A percentile compares a stretch with the other conserved stretches of the same genome.
Evolutionary conservation across 2,113 vertebrate species (phyloP).

Genomic region (Macrotus californicus): DNA sequence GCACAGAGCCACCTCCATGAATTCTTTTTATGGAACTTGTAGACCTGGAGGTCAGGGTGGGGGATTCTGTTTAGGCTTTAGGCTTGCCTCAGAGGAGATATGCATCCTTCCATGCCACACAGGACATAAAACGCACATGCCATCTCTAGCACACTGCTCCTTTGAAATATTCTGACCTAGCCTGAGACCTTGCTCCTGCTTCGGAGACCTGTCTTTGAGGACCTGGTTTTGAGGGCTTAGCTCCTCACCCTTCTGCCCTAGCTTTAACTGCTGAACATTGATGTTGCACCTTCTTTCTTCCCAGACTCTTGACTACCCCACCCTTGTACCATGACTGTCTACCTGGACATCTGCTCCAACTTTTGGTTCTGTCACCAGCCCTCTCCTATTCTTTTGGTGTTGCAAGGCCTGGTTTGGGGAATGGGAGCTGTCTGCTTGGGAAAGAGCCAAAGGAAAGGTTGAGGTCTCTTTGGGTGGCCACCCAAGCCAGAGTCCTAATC

Average conservation of each 20-base stretch:
- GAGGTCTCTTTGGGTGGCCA: background rate
- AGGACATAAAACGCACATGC: background rate
- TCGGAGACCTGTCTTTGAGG: background rate
- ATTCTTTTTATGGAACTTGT: background rate
- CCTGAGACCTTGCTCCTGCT: background rate
- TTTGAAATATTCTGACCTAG: background rate
- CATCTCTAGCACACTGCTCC: background rate
- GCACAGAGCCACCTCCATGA: background rate
- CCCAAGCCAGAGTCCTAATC: background rate
- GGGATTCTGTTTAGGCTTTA: background rate
- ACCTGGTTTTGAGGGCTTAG: background rate
- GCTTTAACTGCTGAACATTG: background rate
- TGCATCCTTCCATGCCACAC: background rate
- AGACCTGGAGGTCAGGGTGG: background rate
- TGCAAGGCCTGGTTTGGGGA: background rate
- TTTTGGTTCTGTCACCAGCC: background rate
- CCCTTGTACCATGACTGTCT: background rate
- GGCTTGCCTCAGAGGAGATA: background rate
- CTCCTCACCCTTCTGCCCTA: background rate
- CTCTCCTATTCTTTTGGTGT: background rate
- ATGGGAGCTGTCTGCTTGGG: background rate
- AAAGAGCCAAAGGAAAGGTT: background rate
- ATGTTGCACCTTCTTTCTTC: background rate
- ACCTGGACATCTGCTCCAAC: background rate
- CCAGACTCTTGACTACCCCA: background rate